Base-by-base conservation (phyloP, 2,888 invertebrate species). In the Operophtera brumata region DNA sequence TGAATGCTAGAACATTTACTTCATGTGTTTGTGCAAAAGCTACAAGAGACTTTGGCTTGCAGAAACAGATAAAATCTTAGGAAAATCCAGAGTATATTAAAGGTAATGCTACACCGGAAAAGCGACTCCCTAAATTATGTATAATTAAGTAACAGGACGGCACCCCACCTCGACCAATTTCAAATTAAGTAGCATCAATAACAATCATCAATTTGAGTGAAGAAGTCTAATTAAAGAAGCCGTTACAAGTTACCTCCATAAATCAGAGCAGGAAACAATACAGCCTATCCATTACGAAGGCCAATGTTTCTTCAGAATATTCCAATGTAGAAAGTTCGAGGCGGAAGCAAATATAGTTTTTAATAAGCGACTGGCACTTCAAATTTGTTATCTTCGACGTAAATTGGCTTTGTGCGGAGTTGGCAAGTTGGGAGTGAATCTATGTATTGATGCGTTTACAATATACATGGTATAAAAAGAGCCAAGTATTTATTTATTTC, bases 201-300 rank as follows among this genome's bases (percentile, higher is more conserved):
- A 86, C 86, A 86, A 85, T 85, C 84, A 86, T 87, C 83, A 87
- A 88, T 86, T 87, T 86, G 82, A 83, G 79, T 84, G 79, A 86
- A 86, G 84, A 85, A 85, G 82, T 87, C 80, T 89, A 88, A 89
- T 90, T 88, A 86, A 88, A 88, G 87, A 87, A 87, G 86, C 86
- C 86, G 84, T 88, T 86, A 87, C 86, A 88, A 90, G 87, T 89
- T 86, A 84, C 87, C 85, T 84, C 87, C 85, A 89, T 90, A 89
- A 90, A 90, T 90, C 87, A 86, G 86, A 77, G 72, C 75, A 72
- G 77, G 75, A 80, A 86, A 87, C 88, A 89, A 87, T 88, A 88
- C 84, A 79, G 75, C 81, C 84, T 86, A 87, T 88, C 78, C 82
- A 85, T 89, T 88, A 85, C 80, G 71, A 65, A 71, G 77, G 80